phyloP scores from a whole-genome alignment of 2,113 vertebrate species.

The Stigmatopora argus region DNA sequence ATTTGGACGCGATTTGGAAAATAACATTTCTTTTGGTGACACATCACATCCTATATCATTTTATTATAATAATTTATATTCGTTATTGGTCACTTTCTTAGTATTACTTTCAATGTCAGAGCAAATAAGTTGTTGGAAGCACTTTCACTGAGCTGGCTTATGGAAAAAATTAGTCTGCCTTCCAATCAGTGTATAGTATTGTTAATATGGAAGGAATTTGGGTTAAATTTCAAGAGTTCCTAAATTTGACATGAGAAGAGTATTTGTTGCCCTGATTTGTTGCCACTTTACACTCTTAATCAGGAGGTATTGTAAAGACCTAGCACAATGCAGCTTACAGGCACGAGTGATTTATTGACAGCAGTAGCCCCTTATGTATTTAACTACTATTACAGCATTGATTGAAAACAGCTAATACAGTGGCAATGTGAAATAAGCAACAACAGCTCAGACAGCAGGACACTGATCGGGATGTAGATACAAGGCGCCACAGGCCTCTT shows the following conservation, averaged over 20 bases:
- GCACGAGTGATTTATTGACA: constrained; percentile 41
- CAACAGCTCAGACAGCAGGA: constrained; percentile 46
- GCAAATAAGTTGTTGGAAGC: not conserved
- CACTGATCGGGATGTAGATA: constrained; percentile 56
- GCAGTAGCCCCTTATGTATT: constrained; percentile 35
- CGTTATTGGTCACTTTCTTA: not conserved
- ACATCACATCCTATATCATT: not conserved
- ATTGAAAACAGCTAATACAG: constrained; percentile 53
- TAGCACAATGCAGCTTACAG: constrained; percentile 34
- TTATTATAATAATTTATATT: not conserved
- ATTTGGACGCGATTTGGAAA: not conserved
- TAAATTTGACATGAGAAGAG: constrained; percentile 1
- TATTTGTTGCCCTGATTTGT: constrained; percentile 16
- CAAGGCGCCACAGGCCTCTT: constrained; percentile 47
- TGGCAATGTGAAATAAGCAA: constrained; percentile 32
- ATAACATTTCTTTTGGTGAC: not conserved
- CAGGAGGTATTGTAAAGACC: not conserved
- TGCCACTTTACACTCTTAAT: not conserved
- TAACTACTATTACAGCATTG: constrained; percentile 38
- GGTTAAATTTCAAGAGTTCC: not conserved
- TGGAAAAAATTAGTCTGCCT: not conserved
- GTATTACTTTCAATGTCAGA: too few species aligned
- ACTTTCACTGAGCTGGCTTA: not conserved
- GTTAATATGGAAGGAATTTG: not conserved
- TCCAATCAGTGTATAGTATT: not conserved